Evolutionary conservation across 2,113 vertebrate species (phyloP).

Genomic region (rabbit (Oryctolagus cuniculus)): mOryCun1.1 NC_091440.1:3840501-3841000

Average conservation of each 20-base stretch:
- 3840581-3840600: not conserved
- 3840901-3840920: not conserved
- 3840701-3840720: not conserved
- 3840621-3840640: not conserved
- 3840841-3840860: not conserved
- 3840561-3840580: not conserved
- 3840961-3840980: not conserved
- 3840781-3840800: not conserved
- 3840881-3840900: not conserved
- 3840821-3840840: fast-evolving
- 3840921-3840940: not conserved
- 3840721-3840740: not conserved
- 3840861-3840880: not conserved
- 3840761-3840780: not conserved
- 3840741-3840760: not conserved
- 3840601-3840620: not conserved
- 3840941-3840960: not conserved
- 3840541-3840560: not conserved
- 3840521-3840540: too few species aligned
- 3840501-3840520: too few species aligned
- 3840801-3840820: not conserved
- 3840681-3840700: not conserved
- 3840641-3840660: not conserved
- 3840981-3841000: not conserved
- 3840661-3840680: not conserved